Conservation (phyloP, 1,140 invertebrate genomes). For the Chionoecetes opilio region DNA sequence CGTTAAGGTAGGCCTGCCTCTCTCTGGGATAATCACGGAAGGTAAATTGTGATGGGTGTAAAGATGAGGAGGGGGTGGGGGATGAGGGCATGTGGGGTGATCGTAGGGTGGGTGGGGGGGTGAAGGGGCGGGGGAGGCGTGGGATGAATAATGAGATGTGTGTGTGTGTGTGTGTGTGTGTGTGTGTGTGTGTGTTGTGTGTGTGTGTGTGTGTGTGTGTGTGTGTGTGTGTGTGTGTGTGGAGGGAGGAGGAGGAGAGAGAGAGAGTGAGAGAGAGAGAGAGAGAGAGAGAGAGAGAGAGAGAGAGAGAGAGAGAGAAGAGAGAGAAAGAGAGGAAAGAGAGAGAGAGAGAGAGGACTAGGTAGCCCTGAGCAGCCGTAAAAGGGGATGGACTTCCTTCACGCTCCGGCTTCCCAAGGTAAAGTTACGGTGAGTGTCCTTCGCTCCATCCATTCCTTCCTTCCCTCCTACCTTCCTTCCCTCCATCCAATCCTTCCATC, state of each 20-base stretch:
- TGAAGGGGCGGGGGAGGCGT: background rate
- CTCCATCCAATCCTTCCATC: background rate
- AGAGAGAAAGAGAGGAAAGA: background rate
- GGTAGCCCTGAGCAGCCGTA: background rate
- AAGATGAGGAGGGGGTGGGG: background rate
- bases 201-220: too few species aligned
- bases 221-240: too few species aligned
- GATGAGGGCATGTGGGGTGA: too few species aligned
- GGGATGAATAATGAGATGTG: background rate
- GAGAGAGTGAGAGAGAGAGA: background rate
- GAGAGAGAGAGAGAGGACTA: background rate
- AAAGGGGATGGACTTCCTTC: conserved; percentile 25
- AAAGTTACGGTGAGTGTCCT: background rate
- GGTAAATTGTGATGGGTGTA: conserved; percentile 7
- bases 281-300: conserved; percentile 15
- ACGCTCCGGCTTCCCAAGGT: background rate
- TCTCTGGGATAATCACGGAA: background rate
- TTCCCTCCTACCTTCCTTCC: background rate
- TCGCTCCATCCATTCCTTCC: background rate
- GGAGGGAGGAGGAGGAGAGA: too few species aligned
- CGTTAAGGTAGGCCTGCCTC: background rate
- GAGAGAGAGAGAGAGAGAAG: conserved; percentile 27
- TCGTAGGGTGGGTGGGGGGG: too few species aligned
- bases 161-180: too few species aligned
- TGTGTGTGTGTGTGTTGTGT: too few species aligned